Base-by-base conservation (phyloP, 2,797 vertebrate species). In the Danio jaintianensis region DNA sequence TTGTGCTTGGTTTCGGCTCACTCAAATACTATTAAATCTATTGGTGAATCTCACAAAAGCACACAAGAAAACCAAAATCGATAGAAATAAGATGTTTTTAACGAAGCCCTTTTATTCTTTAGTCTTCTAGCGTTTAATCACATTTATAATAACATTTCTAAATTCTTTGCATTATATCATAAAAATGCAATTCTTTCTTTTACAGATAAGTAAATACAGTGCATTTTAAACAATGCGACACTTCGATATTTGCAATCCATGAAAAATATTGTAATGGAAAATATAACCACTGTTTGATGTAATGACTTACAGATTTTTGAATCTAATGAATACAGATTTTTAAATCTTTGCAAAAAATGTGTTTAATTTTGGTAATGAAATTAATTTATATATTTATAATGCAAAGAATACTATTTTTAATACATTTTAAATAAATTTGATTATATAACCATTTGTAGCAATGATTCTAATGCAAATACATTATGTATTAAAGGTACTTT, bases 11-110 rank as follows among this genome's bases (percentile, higher is more conserved):
- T 81, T 69, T 58, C 20, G 20, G 45, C 43, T 67, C 20, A 15
- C 10, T n/a, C 5, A 20, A 15, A 48, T 50, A 36, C 36, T 18
- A 70, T n/a, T 38, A 7, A 70, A 12, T n/a, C 8, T 16, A 50
- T 43, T 22, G 47, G 40, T 9, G 22, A 77, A 67, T 66, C 62
- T 55, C 38, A 67, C 18, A 53, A 58, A 67, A 67, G 40, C 22
- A 2, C 4, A 45, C 1, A 56, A 75, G 38, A 53, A 18, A 45
- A 15, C 5, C 10, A 29, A 61, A 59, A 6, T 36, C 6, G 59
- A 13, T 22, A 13, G 22, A 22, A 13, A 47, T 47, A 5, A 47
- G 29, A 29, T 47, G 7, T 47, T 47, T 12, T 5, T 47, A 53
- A 20, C 42, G 16, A 70, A 55, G 50, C 47, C 3, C 22, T 36